Conservation (phyloP, 2,797 vertebrate species). For the Denticeps clupeoides region DNA sequence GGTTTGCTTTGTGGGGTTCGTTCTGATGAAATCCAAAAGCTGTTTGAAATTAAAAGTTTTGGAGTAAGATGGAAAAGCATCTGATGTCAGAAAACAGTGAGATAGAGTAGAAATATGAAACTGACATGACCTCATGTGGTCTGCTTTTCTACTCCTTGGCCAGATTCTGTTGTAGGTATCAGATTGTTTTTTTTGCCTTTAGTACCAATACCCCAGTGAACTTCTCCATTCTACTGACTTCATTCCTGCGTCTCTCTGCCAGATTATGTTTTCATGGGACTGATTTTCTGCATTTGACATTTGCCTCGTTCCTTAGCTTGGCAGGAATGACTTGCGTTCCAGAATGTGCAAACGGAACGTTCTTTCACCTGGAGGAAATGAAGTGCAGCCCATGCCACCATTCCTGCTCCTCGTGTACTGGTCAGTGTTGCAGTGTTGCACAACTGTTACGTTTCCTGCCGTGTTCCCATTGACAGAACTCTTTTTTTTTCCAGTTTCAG, state of each 20-base stretch:
- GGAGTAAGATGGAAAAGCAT: no score
- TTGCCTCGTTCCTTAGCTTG: constrained; percentile 48
- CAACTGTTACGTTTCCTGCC: neutral
- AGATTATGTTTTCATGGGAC: neutral
- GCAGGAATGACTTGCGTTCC: constrained; percentile 73
- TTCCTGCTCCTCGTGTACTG: constrained; percentile 67
- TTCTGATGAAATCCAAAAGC: neutral
- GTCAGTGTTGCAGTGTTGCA: no score
- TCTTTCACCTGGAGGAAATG: constrained; percentile 67
- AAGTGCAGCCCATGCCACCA: constrained; percentile 64
- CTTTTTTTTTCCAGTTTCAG: no score
- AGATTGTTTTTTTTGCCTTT: no score
- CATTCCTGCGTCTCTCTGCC: no score
- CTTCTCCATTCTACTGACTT: no score
- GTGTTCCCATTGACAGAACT: no score
- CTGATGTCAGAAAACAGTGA: neutral
- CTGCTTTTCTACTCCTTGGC: no score
- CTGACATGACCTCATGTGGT: no score
- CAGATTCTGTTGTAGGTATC: no score
- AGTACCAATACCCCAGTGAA: no score
- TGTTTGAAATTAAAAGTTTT: constrained; percentile 1
- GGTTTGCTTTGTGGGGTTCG: constrained; percentile 16
- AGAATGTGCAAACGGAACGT: constrained; percentile 68
- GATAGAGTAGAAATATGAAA: no score
- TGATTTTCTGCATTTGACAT: constrained; percentile 2